Conservation (phyloP, 2,888 invertebrate species). For the Idaea straminata region DNA sequence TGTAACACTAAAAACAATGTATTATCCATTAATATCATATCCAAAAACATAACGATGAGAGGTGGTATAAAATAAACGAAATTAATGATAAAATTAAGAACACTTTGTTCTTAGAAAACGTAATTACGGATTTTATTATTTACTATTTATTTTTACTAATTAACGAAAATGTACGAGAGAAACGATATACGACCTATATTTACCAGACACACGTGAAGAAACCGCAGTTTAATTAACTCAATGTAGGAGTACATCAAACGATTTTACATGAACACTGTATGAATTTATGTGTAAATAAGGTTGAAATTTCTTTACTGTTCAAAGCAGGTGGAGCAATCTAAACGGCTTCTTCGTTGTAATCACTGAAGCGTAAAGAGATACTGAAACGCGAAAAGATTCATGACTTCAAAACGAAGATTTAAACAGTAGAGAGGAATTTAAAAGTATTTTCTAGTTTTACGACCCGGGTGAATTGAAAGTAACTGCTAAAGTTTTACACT, state of each 20-base stretch:
- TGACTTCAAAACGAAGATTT: conserved; percentile 12
- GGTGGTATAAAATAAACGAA: too few species aligned
- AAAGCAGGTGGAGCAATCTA: background rate
- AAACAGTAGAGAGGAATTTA: background rate
- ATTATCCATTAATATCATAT: too few species aligned
- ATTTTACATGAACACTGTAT: background rate
- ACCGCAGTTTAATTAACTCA: background rate
- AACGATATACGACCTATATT: background rate
- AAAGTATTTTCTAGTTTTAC: background rate
- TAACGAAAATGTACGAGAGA: background rate
- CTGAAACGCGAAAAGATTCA: conserved; percentile 15
- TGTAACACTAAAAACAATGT: too few species aligned
- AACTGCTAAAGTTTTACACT: background rate
- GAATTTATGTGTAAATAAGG: background rate
- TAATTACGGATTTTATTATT: too few species aligned
- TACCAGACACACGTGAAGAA: background rate
- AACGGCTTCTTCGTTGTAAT: conserved; percentile 16
- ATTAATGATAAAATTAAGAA: too few species aligned
- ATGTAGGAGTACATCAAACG: background rate
- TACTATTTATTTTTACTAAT: background rate
- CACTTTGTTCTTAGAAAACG: too few species aligned
- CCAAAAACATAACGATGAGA: too few species aligned
- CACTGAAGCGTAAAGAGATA: conserved; percentile 21
- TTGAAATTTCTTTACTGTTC: background rate
- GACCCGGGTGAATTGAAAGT: background rate